phyloP scores from a whole-genome alignment of 2,113 vertebrate genomes.

The Okapia johnstoni region DNA sequence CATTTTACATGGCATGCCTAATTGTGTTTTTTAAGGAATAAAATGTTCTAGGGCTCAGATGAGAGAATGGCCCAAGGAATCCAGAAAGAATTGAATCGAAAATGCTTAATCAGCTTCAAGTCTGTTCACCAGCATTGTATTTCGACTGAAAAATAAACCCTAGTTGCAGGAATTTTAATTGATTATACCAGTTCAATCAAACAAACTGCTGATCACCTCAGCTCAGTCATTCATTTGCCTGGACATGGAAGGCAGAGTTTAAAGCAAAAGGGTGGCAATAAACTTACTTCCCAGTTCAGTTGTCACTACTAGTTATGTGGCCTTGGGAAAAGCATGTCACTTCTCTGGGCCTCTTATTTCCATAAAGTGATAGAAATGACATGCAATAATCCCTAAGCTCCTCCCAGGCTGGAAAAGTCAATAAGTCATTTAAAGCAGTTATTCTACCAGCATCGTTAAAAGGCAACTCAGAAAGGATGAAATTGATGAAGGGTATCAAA shows the following conservation, averaged over 20 bases:
- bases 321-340: neutral
- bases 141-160: neutral
- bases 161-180: neutral
- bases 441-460: neutral
- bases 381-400: neutral
- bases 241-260: neutral
- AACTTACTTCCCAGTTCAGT: neutral
- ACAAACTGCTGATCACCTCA: neutral
- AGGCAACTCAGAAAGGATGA: neutral
- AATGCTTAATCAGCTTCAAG: neutral
- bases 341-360: neutral
- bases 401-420: neutral
- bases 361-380: neutral
- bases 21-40: slow-evolving; percentile 40
- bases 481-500: neutral
- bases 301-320: neutral
- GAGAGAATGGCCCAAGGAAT: neutral
- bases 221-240: neutral
- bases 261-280: neutral
- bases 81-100: slow-evolving; percentile 11
- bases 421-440: neutral
- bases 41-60: neutral
- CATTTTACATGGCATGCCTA: slow-evolving; percentile 26
- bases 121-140: neutral
- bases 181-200: neutral